A percentile compares a stretch with the other conserved stretches of the same genome.
These are phyloP conservation scores for Engystomops pustulosus DNA, from an alignment of 2,113 vertebrate species.

Conservation along the genomic window DNA sequence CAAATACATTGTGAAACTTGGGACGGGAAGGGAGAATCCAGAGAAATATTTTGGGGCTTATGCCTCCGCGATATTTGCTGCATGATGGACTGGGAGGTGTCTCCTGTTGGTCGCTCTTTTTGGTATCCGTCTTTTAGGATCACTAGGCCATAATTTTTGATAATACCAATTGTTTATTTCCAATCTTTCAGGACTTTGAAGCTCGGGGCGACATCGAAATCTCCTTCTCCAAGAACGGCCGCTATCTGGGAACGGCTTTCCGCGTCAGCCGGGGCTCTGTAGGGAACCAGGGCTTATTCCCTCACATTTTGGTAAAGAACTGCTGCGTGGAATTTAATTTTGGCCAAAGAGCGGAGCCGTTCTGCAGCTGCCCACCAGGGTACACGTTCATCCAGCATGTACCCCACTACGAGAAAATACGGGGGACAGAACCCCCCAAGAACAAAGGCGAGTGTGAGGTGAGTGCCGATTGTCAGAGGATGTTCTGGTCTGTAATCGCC, in stretches of 20 bases:
- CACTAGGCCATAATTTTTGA: too few relatives aligned
- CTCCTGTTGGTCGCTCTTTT: too few relatives aligned
- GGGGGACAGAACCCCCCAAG: constrained; percentile 82
- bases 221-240: constrained; percentile 86
- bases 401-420: constrained; percentile 74
- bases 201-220: constrained; percentile 82
- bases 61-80: too few relatives aligned
- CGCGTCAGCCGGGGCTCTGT: constrained; percentile 76
- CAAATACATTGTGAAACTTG: too few relatives aligned
- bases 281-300: constrained; percentile 82
- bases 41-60: too few relatives aligned
- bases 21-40: too few relatives aligned
- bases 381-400: constrained; percentile 87
- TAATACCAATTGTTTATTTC: too few relatives aligned
- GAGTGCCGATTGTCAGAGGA: constrained; percentile 49
- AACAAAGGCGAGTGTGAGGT: constrained; percentile 90
- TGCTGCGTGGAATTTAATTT: constrained; percentile 93
- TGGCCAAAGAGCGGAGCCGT: constrained; percentile 81
- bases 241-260: constrained; percentile 80
- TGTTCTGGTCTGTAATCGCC: neutral
- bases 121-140: too few relatives aligned
- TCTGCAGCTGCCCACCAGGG: constrained; percentile 78
- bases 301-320: constrained; percentile 90
- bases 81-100: too few relatives aligned
- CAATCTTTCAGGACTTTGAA: constrained; percentile 81